Base-by-base conservation (phyloP, 2,888 invertebrate genomes). In the Sturmia bella region DNA sequence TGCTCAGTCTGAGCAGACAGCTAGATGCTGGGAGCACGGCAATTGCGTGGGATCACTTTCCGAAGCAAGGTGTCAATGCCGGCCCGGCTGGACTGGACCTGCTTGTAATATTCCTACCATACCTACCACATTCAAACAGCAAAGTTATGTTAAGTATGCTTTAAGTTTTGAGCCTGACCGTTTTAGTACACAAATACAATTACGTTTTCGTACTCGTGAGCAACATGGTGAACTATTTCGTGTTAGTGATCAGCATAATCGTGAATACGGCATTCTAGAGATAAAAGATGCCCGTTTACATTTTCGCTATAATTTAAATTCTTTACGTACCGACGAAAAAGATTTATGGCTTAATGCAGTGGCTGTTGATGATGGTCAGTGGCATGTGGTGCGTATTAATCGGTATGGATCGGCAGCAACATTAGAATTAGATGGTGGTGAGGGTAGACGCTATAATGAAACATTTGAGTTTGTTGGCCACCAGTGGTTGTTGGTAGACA, bases 81-180 rank as follows among this genome's bases (percentile, higher is more conserved):
- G 96, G 85, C 98, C 99, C 0, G 99, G 99, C 11, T 99, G 96
- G 95, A 96, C 96, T 0, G 99, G 99, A 9, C 96, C 96, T 0
- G 95, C 96, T 0, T 97, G 97, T 88, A 95, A 95, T 86, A 93
- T 95, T 54, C 94, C 95, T 64, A 98, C 97, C 0, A 95, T 95
- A 57, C 97, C 97, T 0, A 96, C 97, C 0, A 98, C 98, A 81
- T 98, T 99, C 91, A 95, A 97, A 88, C 95, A 96, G 0, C 96
- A 97, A 90, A 98, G 98, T 85, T 99, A 98, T 90, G 97, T 99
- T n/a, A 98, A 98, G 90, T 99, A 98, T 90, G 97, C 98, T 1
- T 92, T 99, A 39, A 97, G 97, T 86, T 98, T 98, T 89, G 97
- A 98, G 89, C 98, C 98, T 0, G 97, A 98, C 88, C 93, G 96